Conservation (phyloP, 2,888 invertebrate species). For the Mesochorus sp. region DNA sequence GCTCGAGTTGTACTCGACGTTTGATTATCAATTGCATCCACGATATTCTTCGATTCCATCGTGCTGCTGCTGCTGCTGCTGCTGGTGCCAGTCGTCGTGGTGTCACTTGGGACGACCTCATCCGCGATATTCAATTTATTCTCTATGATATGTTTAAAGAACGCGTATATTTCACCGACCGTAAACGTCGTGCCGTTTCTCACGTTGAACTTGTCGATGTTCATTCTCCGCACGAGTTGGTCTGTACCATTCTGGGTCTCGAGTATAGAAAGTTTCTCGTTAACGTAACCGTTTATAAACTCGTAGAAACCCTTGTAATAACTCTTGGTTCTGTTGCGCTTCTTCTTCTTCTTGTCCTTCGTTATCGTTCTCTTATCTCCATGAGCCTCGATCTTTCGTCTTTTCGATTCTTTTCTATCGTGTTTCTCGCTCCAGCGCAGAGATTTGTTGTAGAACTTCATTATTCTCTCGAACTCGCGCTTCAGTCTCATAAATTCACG, state of each 20-base stretch:
- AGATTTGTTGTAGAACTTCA: constrained; percentile 79
- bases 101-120: constrained; percentile 23
- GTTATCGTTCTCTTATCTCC: constrained; percentile 55
- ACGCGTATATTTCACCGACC: constrained; percentile 79
- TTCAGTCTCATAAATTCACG: constrained; percentile 78
- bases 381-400: constrained; percentile 57
- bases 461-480: constrained; percentile 78
- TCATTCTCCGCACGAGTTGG: constrained; percentile 76
- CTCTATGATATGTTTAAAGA: constrained; percentile 82
- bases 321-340: constrained; percentile 74
- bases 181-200: constrained; percentile 78
- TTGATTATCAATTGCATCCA: constrained; percentile 46
- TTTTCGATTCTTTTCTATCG: constrained; percentile 74
- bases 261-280: constrained; percentile 74
- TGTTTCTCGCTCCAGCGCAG: constrained; percentile 80
- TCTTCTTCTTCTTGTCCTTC: constrained; percentile 72
- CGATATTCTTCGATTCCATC: constrained; percentile 25
- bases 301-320: constrained; percentile 80
- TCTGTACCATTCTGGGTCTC: constrained; percentile 77
- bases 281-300: constrained; percentile 78
- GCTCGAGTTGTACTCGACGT: constrained; percentile 47
- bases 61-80: constrained; percentile 15
- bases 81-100: constrained; percentile 52
- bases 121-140: constrained; percentile 73
- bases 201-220: constrained; percentile 77